Evolutionary conservation across 2,888 invertebrate genomes (phyloP).

Genomic region (Erebia epiphron): DNA sequence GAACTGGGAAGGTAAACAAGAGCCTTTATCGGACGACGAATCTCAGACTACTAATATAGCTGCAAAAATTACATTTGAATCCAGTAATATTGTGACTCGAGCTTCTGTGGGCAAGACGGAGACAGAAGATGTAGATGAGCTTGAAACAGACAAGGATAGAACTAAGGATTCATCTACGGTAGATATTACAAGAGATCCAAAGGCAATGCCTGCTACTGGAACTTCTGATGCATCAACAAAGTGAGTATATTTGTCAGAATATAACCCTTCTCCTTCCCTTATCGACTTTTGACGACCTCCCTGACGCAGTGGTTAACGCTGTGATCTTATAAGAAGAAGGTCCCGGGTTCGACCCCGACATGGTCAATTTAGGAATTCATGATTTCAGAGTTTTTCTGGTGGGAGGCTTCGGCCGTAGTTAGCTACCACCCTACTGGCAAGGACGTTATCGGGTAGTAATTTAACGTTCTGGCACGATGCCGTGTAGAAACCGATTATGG

Average conservation of each 20-base stretch:
- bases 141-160: background rate
- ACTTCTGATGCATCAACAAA: background rate
- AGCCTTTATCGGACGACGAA: slow-evolving; percentile 63
- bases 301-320: no score
- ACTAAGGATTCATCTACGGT: background rate
- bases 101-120: slow-evolving; percentile 60
- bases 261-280: background rate
- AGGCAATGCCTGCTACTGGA: background rate
- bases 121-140: slow-evolving; percentile 39
- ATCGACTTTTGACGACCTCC: no score
- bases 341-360: no score
- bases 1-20: slow-evolving; percentile 65
- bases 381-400: no score
- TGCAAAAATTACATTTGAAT: slow-evolving; percentile 41
- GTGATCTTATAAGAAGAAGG: no score
- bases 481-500: no score
- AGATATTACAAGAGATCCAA: background rate
- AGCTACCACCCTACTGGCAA: no score
- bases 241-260: background rate
- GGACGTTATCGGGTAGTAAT: no score
- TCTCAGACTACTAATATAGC: slow-evolving; percentile 30
- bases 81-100: slow-evolving; percentile 21
- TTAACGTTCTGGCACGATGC: no score
- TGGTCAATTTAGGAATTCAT: no score
- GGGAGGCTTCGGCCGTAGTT: no score